phyloP scores from a whole-genome alignment of 2,888 invertebrate genomes.

The Achlya flavicornis region DNA sequence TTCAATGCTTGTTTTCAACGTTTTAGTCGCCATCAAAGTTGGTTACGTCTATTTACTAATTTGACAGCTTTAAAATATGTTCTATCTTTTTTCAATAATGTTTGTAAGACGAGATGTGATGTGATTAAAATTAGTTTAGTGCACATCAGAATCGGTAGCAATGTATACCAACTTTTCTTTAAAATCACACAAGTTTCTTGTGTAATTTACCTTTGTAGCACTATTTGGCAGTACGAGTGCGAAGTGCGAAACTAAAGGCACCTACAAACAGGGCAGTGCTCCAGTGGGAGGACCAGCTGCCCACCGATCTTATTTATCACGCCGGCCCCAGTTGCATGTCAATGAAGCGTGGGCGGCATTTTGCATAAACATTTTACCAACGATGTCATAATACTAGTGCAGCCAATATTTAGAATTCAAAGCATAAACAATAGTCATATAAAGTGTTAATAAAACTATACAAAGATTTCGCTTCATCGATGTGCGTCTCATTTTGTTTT shows the following conservation, averaged over 20 bases:
- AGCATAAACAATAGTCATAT: slow-evolving; percentile 14
- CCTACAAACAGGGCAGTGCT: slow-evolving; percentile 17
- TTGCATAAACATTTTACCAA: slow-evolving; percentile 65
- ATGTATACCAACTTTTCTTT: too few species aligned
- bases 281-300: slow-evolving; percentile 66
- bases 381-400: slow-evolving; percentile 59
- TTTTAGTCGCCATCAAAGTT: too few species aligned
- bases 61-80: too few species aligned
- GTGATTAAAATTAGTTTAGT: too few species aligned
- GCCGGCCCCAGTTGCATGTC: slow-evolving; percentile 65
- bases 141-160: too few species aligned
- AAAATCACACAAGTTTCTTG: too few species aligned
- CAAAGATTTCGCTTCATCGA: background rate
- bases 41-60: too few species aligned
- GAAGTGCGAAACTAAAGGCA: background rate
- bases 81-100: too few species aligned
- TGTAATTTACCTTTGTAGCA: background rate
- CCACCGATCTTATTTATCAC: slow-evolving; percentile 61
- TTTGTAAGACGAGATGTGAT: too few species aligned
- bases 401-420: slow-evolving; percentile 26
- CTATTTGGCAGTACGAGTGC: background rate
- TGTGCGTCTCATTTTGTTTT: background rate
- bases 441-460: background rate
- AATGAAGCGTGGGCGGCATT: slow-evolving; percentile 69
- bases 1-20: too few species aligned